Evolutionary conservation across 2,888 invertebrate species (phyloP), one percentile per base, ranked within the genome.

Genomic region (Liodrosophila aerea): DNA sequence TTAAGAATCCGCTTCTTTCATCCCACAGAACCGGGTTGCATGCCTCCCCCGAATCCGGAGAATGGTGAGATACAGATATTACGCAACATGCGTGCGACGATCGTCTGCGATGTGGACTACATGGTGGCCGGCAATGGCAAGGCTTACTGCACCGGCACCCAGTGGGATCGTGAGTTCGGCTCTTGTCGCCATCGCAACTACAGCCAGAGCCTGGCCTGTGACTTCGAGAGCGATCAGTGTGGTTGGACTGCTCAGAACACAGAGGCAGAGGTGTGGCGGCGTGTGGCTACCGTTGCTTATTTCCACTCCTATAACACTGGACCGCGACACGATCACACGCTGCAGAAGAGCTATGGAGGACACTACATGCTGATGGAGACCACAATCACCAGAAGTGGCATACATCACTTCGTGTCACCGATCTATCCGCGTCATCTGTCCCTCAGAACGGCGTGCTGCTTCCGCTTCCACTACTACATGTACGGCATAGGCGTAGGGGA

Each of bases 301-400:
- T 75, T 80, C 5, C 73, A 72, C 0, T 51, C 82, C 7, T 63
- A 76, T 2, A 76, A 67, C 0, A 95, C 95, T 0, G 95, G 96
- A 3, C 96, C 96, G 0, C 91, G 92, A 0, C 92, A 91, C 74
- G 96, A 96, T 86, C 96, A 96, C 76, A 96, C 96, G 0, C 91
- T 92, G 7, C 94, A 94, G 0, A 76, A 81, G 0, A 51, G 61
- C 9, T 72, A 90, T 91, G 64, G 90, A 92, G 96, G 96, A 0
- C 92, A 94, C 82, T 97, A 95, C 88, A 93, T 97, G 92, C 95
- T 95, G 76, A 93, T 96, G 64, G 97, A 97, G 85, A 93, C 67
- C 0, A 30, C 15, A 1, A 4, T 0, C 0, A 2, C 34, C 0
- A 1, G 3, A 18, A 7, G 0, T 4, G 68, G 64, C 0, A 30